Percentiles rank a stretch among this genome's conserved stretches.
Evolutionary conservation across 2,797 vertebrate genomes (phyloP).

Genomic region (Nyctalus aviator): DNA sequence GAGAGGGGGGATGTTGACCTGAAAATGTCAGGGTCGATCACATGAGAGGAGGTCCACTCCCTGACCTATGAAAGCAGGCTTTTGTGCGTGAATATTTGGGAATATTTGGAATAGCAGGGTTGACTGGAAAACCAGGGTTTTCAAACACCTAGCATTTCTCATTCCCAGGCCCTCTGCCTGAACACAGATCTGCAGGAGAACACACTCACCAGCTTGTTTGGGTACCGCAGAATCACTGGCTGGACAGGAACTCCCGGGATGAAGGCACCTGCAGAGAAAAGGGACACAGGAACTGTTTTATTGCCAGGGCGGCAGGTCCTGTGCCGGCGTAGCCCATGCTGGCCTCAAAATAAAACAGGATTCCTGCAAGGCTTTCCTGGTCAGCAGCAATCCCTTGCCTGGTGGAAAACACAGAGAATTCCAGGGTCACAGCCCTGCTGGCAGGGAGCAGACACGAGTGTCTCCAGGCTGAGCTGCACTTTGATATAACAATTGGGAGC

Average conservation of each 20-base stretch:
- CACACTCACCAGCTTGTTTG: constrained; percentile 93
- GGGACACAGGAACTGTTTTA: rapidly evolving
- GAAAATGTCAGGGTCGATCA: rapidly evolving
- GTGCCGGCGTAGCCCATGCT: rapidly evolving
- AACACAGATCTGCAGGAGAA: not conserved
- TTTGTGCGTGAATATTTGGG: rapidly evolving
- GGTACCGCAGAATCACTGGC: constrained; percentile 96
- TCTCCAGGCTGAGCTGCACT: rapidly evolving
- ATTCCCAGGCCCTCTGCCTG: rapidly evolving
- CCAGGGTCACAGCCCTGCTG: not conserved
- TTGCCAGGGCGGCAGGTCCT: rapidly evolving
- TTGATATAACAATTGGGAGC: not conserved
- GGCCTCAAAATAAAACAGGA: rapidly evolving
- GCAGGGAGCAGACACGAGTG: rapidly evolving
- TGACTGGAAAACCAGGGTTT: rapidly evolving
- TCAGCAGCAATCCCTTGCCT: rapidly evolving
- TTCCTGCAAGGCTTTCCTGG: not conserved
- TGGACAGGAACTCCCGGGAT: constrained; percentile 98
- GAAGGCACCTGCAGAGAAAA: constrained; percentile 92
- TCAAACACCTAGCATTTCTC: not conserved
- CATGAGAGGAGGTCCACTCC: not conserved
- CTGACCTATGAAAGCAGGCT: rapidly evolving
- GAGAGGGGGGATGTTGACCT: not conserved
- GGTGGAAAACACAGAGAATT: not conserved
- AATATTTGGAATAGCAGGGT: rapidly evolving